Evolutionary conservation across 2,113 vertebrate species (phyloP), one percentile per base, ranked within the genome.

Genomic region (Petrocephalus zakoni): DNA sequence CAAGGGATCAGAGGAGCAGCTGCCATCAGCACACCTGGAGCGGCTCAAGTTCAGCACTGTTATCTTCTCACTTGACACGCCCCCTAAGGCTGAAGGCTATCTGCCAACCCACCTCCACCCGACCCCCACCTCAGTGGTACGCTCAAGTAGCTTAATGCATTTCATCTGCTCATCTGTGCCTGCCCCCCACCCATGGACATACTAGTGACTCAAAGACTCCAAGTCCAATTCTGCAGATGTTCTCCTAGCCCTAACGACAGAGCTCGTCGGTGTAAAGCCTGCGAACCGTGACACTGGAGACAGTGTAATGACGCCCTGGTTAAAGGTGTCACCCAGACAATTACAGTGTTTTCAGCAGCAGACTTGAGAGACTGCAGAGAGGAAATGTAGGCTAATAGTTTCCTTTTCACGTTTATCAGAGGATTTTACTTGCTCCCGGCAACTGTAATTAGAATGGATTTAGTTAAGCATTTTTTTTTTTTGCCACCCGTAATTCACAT

Each of bases 1-100:
- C 89, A 51, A 87, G 90, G 89, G 90, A 84, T 25, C 51, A 21
- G 15, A 49, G 89, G 4, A 88, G 29, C 89, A 92, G 91, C 90
- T 91, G 93, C 92, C 92, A 92, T 88, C 81, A 89, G 89, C 88
- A 92, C 92, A 91, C 92, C 75, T 91, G 91, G 91, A 93, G 92
- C 90, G 55, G 21, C 46, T 64, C 21, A 10, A 56, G 21, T 47
- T 46, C 8, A 46, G 10, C 8, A 25, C 25, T 55, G 52, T 55
- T 34, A 15, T 8, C 52, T 53, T 86, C 87, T 52, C 22, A 29
- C 61, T 47, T 29, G 46, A 47, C 21, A 25, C 3, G 46, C 75
- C 25, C 51, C 52, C 37, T 15, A 49, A 42, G 37, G 52, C 29
- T 34, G 53, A 61, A 19, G 61, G 21, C 21, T 75, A 84, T 29